phyloP scores from a whole-genome alignment of 2,797 vertebrate genomes.

The Parotocinclus haroldoi region DNA sequence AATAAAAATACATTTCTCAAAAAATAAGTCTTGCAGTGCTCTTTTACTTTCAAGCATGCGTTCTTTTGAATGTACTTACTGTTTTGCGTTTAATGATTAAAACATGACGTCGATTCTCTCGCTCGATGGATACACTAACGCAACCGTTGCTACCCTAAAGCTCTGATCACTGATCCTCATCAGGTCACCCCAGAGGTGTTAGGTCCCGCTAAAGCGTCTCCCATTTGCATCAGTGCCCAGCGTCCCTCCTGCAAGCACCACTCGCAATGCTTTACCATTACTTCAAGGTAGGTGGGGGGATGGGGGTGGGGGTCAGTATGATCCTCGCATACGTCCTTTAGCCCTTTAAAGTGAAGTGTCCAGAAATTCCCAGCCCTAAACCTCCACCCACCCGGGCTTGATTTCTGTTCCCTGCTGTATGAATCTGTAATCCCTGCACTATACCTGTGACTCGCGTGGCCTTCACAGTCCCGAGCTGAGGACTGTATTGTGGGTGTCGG shows the following conservation, averaged over 20 bases:
- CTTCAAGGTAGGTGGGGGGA: conserved; percentile 57
- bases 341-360: conserved; percentile 71
- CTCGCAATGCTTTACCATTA: conserved; percentile 58
- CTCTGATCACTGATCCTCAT: background rate
- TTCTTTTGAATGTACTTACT: conserved; percentile 51
- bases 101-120: conserved; percentile 10
- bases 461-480: conserved; percentile 88
- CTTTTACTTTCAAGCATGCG: conserved; percentile 86
- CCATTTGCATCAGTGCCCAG: conserved; percentile 68
- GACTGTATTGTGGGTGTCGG: conserved; percentile 53
- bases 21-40: conserved; percentile 97
- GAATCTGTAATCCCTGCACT: conserved; percentile 27
- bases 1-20: conserved; percentile 99
- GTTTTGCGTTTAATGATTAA: conserved; percentile 47
- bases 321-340: conserved; percentile 69
- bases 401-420: conserved; percentile 41
- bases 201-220: conserved; percentile 71
- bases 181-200: conserved; percentile 53
- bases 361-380: conserved; percentile 46
- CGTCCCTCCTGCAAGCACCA: conserved; percentile 53
- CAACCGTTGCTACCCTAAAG: background rate
- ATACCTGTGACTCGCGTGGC: conserved; percentile 32
- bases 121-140: conserved; percentile 3
- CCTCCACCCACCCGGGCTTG: conserved; percentile 43
- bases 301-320: conserved; percentile 58